phyloP scores from a whole-genome alignment of 92 coral and sea anemone genomes.

The Actinostola sp. region DNA sequence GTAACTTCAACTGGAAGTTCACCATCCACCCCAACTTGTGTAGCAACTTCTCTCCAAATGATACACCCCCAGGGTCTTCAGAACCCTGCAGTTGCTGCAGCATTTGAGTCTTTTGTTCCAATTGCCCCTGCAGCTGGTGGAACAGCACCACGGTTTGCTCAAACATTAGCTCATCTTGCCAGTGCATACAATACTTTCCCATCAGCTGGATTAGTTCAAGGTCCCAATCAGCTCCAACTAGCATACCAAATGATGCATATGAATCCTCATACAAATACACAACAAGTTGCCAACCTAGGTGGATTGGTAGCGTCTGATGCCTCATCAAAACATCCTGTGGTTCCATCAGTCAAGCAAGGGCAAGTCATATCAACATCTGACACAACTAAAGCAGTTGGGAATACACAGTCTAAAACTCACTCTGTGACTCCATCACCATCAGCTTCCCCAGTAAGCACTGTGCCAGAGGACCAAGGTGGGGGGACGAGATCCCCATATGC shows the following conservation, averaged over 20 bases:
- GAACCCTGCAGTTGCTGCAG: conserved; percentile 97
- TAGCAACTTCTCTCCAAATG: conserved; percentile 54
- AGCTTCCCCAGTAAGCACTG: conserved; percentile 1
- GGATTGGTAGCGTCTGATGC: conserved; percentile 12
- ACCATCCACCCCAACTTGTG: conserved; percentile 59
- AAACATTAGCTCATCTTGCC: conserved; percentile 91
- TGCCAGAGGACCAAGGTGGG: not conserved
- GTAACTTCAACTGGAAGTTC: conserved; percentile 54
- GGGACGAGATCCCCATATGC: conserved; percentile 24
- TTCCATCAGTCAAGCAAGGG: conserved; percentile 9
- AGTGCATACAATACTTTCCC: conserved; percentile 90
- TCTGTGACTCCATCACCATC: conserved; percentile 10
- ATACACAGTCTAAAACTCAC: conserved; percentile 5
- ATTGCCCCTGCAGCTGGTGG: conserved; percentile 98
- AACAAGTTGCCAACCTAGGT: conserved; percentile 15
- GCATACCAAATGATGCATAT: conserved; percentile 87
- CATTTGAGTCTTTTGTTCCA: conserved; percentile 94
- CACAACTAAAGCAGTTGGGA: conserved; percentile 22
- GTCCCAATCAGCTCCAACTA: conserved; percentile 66
- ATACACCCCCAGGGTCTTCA: conserved; percentile 39
- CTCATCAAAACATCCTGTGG: conserved; percentile 9
- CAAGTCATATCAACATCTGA: conserved; percentile 14
- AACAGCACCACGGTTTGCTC: conserved; percentile 78
- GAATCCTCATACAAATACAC: conserved; percentile 34
- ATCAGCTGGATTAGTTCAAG: conserved; percentile 62